Conservation (phyloP, 2,797 vertebrate species). For the Enoplosus armatus region DNA sequence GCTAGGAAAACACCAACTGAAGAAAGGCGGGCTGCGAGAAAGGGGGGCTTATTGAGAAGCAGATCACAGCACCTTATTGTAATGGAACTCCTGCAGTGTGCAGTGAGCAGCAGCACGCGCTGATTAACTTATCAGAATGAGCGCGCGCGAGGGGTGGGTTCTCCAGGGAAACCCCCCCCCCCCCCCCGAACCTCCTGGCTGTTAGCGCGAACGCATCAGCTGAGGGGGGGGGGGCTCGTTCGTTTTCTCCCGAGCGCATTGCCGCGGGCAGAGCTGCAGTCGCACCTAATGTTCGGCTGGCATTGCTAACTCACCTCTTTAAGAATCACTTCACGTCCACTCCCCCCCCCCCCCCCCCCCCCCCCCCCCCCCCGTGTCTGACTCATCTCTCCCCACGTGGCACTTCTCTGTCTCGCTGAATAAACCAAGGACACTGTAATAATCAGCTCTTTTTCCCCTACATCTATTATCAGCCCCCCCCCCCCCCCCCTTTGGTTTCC, state of each 20-base stretch:
- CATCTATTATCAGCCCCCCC: constrained; percentile 27
- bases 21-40: too few species aligned
- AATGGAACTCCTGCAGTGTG: too few species aligned
- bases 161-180: too few species aligned
- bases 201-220: constrained; percentile 14
- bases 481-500: constrained; percentile 1
- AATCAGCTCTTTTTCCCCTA: constrained; percentile 22
- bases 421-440: constrained; percentile 22
- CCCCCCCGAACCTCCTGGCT: too few species aligned
- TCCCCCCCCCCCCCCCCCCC: background rate
- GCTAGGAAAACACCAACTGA: too few species aligned
- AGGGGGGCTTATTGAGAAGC: too few species aligned
- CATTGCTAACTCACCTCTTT: constrained; percentile 48
- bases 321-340: constrained; percentile 52
- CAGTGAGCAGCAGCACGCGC: too few species aligned
- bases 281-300: constrained; percentile 52
- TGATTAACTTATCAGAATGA: too few species aligned
- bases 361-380: constrained; percentile 9
- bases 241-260: constrained; percentile 30
- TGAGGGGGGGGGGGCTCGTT: constrained; percentile 32
- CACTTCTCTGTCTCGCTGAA: constrained; percentile 14
- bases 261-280: constrained; percentile 42
- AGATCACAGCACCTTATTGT: too few species aligned
- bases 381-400: constrained; percentile 45
- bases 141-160: too few species aligned